Evolutionary conservation across 2,797 vertebrate species (phyloP).

Genomic region (Orientallactaga sibirica): DNA sequence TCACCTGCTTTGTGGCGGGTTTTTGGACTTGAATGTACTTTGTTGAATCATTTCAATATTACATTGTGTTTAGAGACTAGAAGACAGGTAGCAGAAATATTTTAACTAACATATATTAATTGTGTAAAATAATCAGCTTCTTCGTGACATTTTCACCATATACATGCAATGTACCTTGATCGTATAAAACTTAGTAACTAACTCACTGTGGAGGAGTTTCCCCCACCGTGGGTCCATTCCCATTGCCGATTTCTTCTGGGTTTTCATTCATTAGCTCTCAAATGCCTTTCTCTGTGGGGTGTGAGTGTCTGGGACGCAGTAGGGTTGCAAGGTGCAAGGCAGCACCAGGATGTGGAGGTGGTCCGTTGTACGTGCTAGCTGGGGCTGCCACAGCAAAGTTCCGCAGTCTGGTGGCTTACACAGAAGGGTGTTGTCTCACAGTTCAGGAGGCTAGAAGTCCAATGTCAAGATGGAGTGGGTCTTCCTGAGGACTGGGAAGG

Average conservation of each 20-base stretch:
- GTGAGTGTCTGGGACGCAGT: neutral
- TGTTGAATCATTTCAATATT: constrained; percentile 7
- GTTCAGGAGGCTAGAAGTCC: neutral
- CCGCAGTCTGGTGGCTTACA: too few species aligned
- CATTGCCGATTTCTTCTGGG: neutral
- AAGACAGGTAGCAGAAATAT: neutral
- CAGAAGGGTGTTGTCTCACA: neutral
- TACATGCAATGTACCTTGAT: neutral
- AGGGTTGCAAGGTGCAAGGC: neutral
- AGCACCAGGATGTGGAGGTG: too few species aligned
- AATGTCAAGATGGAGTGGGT: neutral
- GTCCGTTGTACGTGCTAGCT: neutral
- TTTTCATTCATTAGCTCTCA: neutral
- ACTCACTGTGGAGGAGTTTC: neutral
- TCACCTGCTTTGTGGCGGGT: neutral
- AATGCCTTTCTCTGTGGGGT: neutral
- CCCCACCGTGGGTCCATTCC: neutral
- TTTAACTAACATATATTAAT: neutral
- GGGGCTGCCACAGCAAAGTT: neutral
- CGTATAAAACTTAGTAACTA: neutral
- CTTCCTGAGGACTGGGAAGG: neutral
- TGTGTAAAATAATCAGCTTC: neutral
- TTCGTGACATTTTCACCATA: neutral
- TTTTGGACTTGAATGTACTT: neutral
- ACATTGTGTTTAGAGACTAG: neutral